Evolutionary conservation across 2,113 vertebrate genomes (phyloP).

Genomic region (Merops nubicus): DNA sequence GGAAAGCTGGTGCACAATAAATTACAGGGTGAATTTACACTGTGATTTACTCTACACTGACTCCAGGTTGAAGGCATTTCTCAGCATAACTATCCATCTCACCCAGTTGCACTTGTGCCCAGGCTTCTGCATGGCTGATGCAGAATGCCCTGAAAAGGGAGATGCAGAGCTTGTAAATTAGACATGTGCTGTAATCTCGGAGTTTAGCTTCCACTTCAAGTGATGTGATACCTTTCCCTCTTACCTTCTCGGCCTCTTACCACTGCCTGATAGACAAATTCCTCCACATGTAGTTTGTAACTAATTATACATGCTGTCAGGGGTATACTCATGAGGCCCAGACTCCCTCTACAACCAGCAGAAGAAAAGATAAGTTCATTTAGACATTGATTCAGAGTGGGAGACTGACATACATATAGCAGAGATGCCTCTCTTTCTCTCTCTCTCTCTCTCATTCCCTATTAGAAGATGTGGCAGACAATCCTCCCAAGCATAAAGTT

Average conservation of each 20-base stretch:
- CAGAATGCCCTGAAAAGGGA: not conserved
- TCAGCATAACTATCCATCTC: not conserved
- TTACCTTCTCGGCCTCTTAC: not conserved
- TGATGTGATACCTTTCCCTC: not conserved
- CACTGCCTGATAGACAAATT: not conserved
- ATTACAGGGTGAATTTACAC: not conserved
- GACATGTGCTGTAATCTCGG: not conserved
- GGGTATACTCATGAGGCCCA: accelerated
- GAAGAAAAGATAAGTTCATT: not conserved
- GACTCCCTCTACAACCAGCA: not conserved
- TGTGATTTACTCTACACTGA: not conserved
- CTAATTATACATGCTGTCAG: not conserved
- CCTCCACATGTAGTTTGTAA: not conserved
- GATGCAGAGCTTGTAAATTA: not conserved
- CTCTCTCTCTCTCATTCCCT: not conserved
- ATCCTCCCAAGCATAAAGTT: not conserved
- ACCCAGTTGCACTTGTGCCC: not conserved
- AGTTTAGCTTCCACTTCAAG: not conserved
- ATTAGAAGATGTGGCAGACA: not conserved
- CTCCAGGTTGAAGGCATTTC: not conserved
- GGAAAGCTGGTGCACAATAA: not conserved
- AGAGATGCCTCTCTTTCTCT: not conserved
- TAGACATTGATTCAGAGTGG: not conserved
- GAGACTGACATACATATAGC: not conserved
- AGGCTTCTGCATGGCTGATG: not conserved